Conservation (phyloP, 35 echinoderm and acorn worm species). For the Chiridota heheva region DNA sequence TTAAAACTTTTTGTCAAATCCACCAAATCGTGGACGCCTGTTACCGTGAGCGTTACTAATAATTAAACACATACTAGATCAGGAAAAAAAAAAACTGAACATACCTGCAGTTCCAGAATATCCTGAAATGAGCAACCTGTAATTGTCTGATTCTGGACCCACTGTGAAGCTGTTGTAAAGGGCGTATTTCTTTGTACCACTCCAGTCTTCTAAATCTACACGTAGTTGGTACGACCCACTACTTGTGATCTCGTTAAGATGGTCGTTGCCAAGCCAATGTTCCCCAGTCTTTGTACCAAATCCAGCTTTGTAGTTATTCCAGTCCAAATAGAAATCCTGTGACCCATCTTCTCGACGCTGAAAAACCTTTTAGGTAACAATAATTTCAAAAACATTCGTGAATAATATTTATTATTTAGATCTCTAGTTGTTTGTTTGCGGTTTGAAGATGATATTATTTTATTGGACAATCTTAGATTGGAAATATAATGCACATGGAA, state of each 20-base stretch:
- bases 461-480: too few relatives aligned
- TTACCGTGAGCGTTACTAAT: too few relatives aligned
- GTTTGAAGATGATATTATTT: too few relatives aligned
- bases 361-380: not conserved
- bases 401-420: too few relatives aligned
- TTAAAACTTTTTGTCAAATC: too few relatives aligned
- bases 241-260: not conserved
- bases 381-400: too few relatives aligned
- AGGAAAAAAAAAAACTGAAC: too few relatives aligned
- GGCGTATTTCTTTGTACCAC: not conserved
- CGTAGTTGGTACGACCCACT: not conserved
- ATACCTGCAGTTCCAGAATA: not conserved
- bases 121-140: not conserved
- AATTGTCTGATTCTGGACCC: not conserved
- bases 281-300: slow-evolving; percentile 9
- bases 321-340: not conserved
- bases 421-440: too few relatives aligned
- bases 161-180: not conserved
- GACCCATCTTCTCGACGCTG: not conserved
- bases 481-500: too few relatives aligned
- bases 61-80: too few relatives aligned
- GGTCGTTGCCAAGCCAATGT: slow-evolving; percentile 45
- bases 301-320: slow-evolving; percentile 9
- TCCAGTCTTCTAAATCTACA: not conserved
- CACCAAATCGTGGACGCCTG: too few relatives aligned